Percentiles rank a stretch among this genome's conserved stretches.
Conservation (phyloP, 2,113 vertebrate species). For the Cercocebus atys region DNA sequence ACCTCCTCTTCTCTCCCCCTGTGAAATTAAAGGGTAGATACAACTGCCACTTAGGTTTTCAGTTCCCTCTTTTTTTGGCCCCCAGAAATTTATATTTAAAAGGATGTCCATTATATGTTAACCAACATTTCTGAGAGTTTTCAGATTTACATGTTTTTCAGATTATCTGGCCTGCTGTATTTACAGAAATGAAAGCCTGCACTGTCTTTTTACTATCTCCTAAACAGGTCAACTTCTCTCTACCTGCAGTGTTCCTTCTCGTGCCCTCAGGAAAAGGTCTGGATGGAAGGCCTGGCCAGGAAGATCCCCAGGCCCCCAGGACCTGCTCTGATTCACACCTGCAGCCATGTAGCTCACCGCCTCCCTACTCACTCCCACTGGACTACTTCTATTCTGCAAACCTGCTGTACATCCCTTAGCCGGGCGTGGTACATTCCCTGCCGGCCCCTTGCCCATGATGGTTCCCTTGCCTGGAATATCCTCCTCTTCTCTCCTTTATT, state of each 20-base stretch:
- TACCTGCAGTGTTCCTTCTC: neutral
- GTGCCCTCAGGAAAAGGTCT: neutral
- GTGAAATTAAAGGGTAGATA: neutral
- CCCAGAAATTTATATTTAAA: neutral
- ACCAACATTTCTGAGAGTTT: neutral
- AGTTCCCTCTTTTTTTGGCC: neutral
- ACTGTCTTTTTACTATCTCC: neutral
- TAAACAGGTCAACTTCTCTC: neutral
- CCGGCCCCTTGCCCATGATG: neutral
- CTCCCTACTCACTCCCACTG: neutral
- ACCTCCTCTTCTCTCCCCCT: neutral
- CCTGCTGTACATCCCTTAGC: neutral
- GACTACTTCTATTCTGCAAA: neutral
- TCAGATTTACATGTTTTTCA: neutral
- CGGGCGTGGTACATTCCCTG: neutral
- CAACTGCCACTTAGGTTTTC: neutral
- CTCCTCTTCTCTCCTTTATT: neutral
- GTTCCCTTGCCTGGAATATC: neutral
- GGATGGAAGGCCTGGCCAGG: neutral
- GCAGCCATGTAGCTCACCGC: neutral
- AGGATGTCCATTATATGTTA: neutral
- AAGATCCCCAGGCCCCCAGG: neutral
- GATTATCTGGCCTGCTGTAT: neutral
- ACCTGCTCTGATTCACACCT: neutral
- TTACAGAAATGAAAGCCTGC: neutral